Base-by-base conservation (phyloP, 1,140 invertebrate species). In the Nasonia longicornis region DNA sequence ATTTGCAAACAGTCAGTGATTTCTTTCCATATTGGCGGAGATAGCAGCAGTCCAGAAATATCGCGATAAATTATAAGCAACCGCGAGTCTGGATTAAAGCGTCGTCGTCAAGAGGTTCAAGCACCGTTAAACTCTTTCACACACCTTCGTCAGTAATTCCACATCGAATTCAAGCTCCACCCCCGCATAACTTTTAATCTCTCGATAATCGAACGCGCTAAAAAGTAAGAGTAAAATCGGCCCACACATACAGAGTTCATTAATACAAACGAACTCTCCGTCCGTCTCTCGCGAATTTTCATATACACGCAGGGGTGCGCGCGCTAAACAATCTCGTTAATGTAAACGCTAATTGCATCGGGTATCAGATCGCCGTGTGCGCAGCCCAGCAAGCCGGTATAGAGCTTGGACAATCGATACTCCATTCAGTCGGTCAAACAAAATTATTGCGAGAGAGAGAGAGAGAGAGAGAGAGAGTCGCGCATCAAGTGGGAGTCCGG, bases 341-440 rank as follows among this genome's bases (percentile, higher is more conserved):
- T 58, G 52, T 58, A 58, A 58, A 58, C 52, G 52, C 52, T 58
- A 58, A 58, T 58, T 58, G 52, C 52, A 58, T 58, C 16, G 52
- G 52, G 16, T 58, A 58, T 58, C 52, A 58, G 52, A 58, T 58
- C 20, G 52, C 16, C 52, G 52, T 58, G 20, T n/a, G 20, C 14
- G 12, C 45, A 48, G 8, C 3, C 3, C 52, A 14, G 16, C 52
- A 6, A 58, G 52, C 52, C 14, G 7, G 52, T 58, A n/a, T 58
- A n/a, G 52, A 16, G 52, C 20, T n/a, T n/a, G 8, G 20, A 58
- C 52, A 58, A 58, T 58, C 52, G 52, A 58, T 58, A 58, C 52
- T 58, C 52, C 52, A 58, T 58, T 58, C 52, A 58, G 20, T 58
- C 52, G 52, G 52, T 58, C 52, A 58, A 58, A 58, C 52, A 58